These are phyloP conservation scores for Cephus pulcher DNA, from an alignment of 2,888 invertebrate genomes.

Conservation along the genomic window DNA sequence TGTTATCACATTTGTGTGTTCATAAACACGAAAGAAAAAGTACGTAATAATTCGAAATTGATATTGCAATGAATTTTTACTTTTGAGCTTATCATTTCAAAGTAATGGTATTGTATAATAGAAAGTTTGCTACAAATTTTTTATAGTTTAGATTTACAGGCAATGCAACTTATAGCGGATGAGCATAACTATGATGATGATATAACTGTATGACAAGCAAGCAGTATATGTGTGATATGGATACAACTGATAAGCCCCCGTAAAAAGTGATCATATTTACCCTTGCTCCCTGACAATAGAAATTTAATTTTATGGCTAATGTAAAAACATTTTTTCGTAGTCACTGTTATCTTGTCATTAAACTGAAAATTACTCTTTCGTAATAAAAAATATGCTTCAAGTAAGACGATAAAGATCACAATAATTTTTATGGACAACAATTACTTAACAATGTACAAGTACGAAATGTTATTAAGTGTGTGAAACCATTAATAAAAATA, in stretches of 20 bases:
- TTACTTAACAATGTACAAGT: background rate
- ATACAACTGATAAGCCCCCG: background rate
- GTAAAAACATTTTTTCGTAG: background rate
- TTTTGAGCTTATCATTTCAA: background rate
- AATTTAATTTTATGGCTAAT: background rate
- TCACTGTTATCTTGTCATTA: background rate
- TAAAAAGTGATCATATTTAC: background rate
- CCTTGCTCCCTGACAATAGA: background rate
- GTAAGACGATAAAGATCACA: background rate
- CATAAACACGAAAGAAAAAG: background rate
- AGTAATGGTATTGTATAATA: background rate
- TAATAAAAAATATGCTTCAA: background rate
- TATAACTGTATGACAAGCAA: too few relatives aligned
- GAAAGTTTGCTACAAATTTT: background rate
- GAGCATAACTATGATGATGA: background rate
- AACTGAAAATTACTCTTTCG: background rate
- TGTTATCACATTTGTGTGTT: background rate
- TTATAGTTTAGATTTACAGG: background rate
- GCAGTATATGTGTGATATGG: too few relatives aligned
- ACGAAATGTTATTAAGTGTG: background rate
- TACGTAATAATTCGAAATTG: background rate
- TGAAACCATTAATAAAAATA: background rate
- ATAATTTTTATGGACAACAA: background rate
- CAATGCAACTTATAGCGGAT: background rate
- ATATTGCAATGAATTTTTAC: background rate